Evolutionary conservation across 1,140 invertebrate species (phyloP).

Genomic region (Dermatophagoides farinae): DNA sequence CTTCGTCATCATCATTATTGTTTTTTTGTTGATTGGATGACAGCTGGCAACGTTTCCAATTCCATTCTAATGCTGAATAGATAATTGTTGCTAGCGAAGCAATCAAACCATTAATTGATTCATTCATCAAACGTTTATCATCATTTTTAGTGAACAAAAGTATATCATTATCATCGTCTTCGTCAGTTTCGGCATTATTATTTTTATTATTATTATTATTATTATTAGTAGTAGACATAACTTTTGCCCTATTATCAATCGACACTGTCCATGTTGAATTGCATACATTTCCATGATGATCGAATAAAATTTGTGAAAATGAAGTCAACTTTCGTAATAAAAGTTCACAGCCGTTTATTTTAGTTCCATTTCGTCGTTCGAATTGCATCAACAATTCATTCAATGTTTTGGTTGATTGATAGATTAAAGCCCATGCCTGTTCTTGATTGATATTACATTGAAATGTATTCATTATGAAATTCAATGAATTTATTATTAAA

Average conservation of each 20-base stretch:
- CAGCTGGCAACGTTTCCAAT: conserved; percentile 37
- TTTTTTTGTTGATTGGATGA: conserved; percentile 62
- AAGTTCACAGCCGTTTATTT: too few species aligned
- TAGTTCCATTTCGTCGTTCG: not conserved
- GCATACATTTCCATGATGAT: not conserved
- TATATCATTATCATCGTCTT: too few species aligned
- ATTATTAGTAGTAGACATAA: too few species aligned
- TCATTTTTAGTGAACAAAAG: too few species aligned
- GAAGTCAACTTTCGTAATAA: not conserved
- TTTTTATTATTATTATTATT: too few species aligned
- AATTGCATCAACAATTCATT: not conserved
- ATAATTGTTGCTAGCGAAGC: not conserved
- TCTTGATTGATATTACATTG: conserved; percentile 73
- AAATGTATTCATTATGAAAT: conserved; percentile 60
- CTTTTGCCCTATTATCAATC: too few species aligned
- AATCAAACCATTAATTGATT: not conserved
- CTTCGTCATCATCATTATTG: conserved; percentile 55
- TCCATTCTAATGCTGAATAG: not conserved
- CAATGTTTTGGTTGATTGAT: conserved; percentile 48
- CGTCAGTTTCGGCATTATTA: too few species aligned
- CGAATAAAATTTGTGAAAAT: not conserved
- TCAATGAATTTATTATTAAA: conserved; percentile 25
- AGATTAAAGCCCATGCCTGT: conserved; percentile 81
- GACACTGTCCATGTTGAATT: not conserved
- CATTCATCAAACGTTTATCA: too few species aligned